Evolutionary conservation across 1,140 invertebrate species (phyloP).

Genomic region (Hetaerina americana): DNA sequence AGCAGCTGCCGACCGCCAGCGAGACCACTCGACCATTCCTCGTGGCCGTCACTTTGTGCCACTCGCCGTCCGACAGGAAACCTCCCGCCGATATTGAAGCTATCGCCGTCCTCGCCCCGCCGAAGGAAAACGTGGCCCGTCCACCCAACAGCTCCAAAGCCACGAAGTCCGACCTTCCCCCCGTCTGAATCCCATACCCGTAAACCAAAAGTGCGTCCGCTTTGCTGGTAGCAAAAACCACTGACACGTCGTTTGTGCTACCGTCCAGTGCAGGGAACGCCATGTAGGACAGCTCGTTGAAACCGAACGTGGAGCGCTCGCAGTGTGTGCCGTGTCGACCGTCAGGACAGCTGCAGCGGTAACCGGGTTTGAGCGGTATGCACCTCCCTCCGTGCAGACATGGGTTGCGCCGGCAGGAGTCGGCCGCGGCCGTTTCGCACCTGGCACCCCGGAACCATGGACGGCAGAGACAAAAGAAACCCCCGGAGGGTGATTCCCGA

Average conservation of each 20-base stretch:
- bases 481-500: constrained; percentile 68
- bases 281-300: constrained; percentile 80
- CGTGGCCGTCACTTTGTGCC: constrained; percentile 84
- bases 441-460: constrained; percentile 77
- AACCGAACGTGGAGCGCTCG: constrained; percentile 78
- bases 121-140: constrained; percentile 75
- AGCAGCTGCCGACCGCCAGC: constrained; percentile 63
- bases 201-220: constrained; percentile 73
- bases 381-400: constrained; percentile 75
- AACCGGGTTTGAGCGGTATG: constrained; percentile 65
- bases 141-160: constrained; percentile 77
- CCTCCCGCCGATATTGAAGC: constrained; percentile 54
- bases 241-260: constrained; percentile 78
- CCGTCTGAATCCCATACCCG: constrained; percentile 74
- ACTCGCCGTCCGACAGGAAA: constrained; percentile 66
- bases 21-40: constrained; percentile 76
- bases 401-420: constrained; percentile 81
- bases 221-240: constrained; percentile 83
- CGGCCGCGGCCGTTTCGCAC: constrained; percentile 63
- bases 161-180: constrained; percentile 82
- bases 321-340: constrained; percentile 74
- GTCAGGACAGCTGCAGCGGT: constrained; percentile 74
- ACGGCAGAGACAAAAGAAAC: constrained; percentile 80
- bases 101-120: constrained; percentile 72
- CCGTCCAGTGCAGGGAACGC: constrained; percentile 70